Evolutionary conservation across 2,113 vertebrate species (phyloP).

Genomic region (Cervus canadensis): DNA sequence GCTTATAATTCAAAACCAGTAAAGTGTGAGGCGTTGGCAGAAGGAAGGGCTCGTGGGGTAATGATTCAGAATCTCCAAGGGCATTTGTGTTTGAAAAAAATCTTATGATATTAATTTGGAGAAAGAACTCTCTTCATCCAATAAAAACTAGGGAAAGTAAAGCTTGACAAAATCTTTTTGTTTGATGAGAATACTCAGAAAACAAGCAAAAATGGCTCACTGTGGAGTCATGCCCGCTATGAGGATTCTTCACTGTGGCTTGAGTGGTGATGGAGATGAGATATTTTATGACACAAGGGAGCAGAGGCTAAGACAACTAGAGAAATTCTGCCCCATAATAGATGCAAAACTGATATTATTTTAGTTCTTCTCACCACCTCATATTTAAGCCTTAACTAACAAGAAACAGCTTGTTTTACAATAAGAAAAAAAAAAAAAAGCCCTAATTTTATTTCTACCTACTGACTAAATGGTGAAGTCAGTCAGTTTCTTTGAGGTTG

Average conservation of each 20-base stretch:
- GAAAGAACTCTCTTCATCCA: not conserved
- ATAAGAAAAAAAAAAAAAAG: not conserved
- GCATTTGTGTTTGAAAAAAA: not conserved
- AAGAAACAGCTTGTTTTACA: not conserved
- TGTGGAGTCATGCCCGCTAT: not conserved
- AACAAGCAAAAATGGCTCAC: not conserved
- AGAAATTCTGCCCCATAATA: not conserved
- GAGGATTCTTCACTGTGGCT: not conserved
- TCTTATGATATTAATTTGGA: conserved; percentile 26
- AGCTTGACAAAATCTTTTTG: not conserved
- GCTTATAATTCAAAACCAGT: conserved; percentile 14
- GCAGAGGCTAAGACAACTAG: not conserved
- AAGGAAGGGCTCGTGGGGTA: not conserved
- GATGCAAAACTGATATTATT: not conserved
- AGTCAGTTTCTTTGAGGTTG: not conserved
- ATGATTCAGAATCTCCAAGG: not conserved
- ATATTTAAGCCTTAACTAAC: not conserved
- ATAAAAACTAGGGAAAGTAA: not conserved
- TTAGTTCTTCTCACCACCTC: not conserved
- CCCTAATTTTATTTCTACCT: not conserved
- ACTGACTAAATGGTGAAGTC: not conserved
- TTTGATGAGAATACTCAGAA: not conserved
- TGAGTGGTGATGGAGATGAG: not conserved
- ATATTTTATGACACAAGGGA: not conserved
- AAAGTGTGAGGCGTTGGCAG: not conserved